These are phyloP conservation scores for Heterocephalus glaber DNA, from an alignment of 2,113 vertebrate genomes.

Conservation along the genomic window DNA sequence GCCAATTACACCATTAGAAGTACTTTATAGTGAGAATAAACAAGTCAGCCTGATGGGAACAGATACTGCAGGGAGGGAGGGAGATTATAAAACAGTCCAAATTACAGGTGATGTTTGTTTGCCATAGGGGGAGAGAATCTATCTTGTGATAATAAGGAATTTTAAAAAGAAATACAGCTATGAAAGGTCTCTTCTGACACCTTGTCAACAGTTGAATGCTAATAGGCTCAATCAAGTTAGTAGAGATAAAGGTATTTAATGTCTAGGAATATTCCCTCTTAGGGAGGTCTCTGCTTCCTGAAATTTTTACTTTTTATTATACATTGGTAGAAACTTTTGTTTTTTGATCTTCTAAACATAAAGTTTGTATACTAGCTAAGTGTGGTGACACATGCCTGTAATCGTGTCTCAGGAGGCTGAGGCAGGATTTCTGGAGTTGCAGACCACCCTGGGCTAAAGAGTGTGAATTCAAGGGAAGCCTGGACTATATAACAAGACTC, in stretches of 20 bases:
- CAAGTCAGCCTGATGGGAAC: not conserved
- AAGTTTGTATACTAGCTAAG: not conserved
- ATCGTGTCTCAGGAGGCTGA: not conserved
- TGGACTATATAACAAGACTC: not conserved
- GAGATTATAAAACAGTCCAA: constrained; percentile 8
- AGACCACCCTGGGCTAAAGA: not conserved
- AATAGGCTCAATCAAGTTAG: not conserved
- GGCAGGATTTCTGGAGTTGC: not conserved
- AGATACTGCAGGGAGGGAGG: not conserved
- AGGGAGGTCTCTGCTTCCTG: constrained; percentile 10
- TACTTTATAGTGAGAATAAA: not conserved
- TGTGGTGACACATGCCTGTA: not conserved
- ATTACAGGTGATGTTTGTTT: not conserved
- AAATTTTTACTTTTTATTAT: constrained; percentile 43
- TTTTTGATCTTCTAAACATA: constrained; percentile 51
- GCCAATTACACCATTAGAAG: not conserved
- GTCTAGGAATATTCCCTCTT: constrained; percentile 37
- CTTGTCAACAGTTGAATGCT: not conserved
- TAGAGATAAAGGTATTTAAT: not conserved
- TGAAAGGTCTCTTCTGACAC: not conserved
- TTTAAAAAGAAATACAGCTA: not conserved
- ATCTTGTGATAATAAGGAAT: not conserved
- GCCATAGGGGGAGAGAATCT: too few species aligned
- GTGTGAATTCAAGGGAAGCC: not conserved
- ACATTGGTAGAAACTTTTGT: constrained; percentile 39